A percentile compares a stretch with the other conserved stretches of the same genome.
phyloP scores from a whole-genome alignment of 2,113 vertebrate genomes.

The Tetrao urogallus region DNA sequence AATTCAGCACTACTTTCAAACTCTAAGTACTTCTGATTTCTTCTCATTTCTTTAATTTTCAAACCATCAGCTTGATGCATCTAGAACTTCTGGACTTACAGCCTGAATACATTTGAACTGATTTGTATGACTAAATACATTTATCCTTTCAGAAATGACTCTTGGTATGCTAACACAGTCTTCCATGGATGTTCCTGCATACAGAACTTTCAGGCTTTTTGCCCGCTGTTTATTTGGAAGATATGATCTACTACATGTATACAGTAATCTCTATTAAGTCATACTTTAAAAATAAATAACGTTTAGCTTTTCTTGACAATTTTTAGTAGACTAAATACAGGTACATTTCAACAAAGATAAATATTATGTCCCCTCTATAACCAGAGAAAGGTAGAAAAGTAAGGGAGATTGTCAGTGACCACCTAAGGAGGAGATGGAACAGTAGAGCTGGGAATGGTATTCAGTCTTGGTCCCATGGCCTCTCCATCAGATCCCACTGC shows the following conservation, averaged over 20 bases:
- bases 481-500: background rate
- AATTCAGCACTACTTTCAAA: background rate
- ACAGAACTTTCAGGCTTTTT: background rate
- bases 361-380: background rate
- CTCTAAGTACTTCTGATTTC: background rate
- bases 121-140: background rate
- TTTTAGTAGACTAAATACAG: background rate
- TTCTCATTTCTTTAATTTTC: background rate
- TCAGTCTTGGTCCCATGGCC: background rate
- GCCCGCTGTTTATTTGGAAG: background rate
- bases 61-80: background rate
- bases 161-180: accelerated
- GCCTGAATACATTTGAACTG: accelerated
- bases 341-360: background rate
- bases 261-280: background rate
- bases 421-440: background rate
- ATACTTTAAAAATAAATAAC: background rate
- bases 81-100: background rate
- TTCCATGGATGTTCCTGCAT: background rate
- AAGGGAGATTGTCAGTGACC: background rate
- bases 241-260: background rate
- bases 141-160: background rate
- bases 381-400: background rate
- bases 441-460: background rate
- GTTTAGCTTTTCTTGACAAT: background rate